phyloP scores from a whole-genome alignment of 2,888 invertebrate genomes.

The Xylocampa areola region DNA sequence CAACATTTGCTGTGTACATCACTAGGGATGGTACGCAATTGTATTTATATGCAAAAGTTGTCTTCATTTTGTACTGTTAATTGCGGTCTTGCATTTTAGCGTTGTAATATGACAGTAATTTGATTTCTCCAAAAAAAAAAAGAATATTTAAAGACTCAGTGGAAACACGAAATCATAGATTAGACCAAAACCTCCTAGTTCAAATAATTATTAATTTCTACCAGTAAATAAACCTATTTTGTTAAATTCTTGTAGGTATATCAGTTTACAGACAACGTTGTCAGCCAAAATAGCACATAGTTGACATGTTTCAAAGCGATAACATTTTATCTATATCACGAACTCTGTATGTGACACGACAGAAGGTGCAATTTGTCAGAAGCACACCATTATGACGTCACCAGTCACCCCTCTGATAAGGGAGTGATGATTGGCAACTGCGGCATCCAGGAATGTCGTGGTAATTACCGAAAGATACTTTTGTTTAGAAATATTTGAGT shows the following conservation, averaged over 20 bases:
- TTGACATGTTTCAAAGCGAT: conserved; percentile 33
- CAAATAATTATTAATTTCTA: too few species aligned
- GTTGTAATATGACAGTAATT: too few species aligned
- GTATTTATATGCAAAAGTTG: background rate
- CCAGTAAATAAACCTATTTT: too few species aligned
- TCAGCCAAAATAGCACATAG: conserved; percentile 27
- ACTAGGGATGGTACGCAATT: background rate
- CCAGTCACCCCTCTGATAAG: conserved; percentile 49
- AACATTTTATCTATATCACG: conserved; percentile 2
- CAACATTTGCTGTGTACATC: background rate
- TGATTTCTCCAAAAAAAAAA: too few species aligned
- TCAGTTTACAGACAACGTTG: background rate
- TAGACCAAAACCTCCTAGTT: too few species aligned
- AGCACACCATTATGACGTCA: conserved; percentile 37
- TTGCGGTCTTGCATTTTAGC: too few species aligned
- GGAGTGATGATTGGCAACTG: conserved; percentile 66
- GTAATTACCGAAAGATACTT: conserved; percentile 45
- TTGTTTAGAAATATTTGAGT: conserved; percentile 37
- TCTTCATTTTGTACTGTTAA: too few species aligned
- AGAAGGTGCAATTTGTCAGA: conserved; percentile 41
- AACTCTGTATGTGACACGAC: conserved; percentile 24
- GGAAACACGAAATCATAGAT: too few species aligned
- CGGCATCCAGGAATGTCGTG: conserved; percentile 64
- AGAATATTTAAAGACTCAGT: too few species aligned
- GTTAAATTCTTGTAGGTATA: background rate